These are phyloP conservation scores for Lytechinus variegatus DNA, from an alignment of 35 echinoderm and acorn worm species.

Conservation along the genomic window DNA sequence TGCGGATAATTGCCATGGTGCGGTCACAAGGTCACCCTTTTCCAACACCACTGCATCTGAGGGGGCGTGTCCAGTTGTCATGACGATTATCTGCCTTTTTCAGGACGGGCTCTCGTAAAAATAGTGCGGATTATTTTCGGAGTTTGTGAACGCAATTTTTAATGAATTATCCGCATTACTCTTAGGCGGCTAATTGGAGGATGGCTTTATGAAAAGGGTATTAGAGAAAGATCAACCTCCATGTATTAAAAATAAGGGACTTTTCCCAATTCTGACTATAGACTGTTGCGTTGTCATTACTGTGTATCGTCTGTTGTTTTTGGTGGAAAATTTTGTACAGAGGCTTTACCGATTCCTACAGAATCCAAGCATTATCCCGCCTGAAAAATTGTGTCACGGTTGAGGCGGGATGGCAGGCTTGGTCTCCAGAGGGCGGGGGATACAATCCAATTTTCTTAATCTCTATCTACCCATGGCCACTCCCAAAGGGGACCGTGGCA, in stretches of 20 bases:
- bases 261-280: not conserved
- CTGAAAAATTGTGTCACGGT: slow-evolving; percentile 46
- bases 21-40: too few species aligned
- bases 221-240: not conserved
- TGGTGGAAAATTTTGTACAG: not conserved
- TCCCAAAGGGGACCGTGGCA: not conserved
- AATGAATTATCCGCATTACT: too few species aligned
- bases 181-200: too few species aligned
- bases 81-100: too few species aligned
- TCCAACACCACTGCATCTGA: too few species aligned
- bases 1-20: too few species aligned
- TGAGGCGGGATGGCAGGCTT: not conserved
- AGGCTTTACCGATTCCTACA: not conserved
- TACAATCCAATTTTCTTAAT: not conserved
- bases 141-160: too few species aligned
- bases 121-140: too few species aligned
- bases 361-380: not conserved
- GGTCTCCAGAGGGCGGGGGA: slow-evolving; percentile 9
- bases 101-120: too few species aligned
- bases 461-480: not conserved
- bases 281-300: not conserved
- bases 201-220: too few species aligned
- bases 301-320: not conserved
- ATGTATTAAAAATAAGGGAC: not conserved
- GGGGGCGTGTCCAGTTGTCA: too few species aligned